These are phyloP conservation scores for Silurus meridionalis DNA, from an alignment of 2,113 vertebrate species.

Conservation along the genomic window DNA sequence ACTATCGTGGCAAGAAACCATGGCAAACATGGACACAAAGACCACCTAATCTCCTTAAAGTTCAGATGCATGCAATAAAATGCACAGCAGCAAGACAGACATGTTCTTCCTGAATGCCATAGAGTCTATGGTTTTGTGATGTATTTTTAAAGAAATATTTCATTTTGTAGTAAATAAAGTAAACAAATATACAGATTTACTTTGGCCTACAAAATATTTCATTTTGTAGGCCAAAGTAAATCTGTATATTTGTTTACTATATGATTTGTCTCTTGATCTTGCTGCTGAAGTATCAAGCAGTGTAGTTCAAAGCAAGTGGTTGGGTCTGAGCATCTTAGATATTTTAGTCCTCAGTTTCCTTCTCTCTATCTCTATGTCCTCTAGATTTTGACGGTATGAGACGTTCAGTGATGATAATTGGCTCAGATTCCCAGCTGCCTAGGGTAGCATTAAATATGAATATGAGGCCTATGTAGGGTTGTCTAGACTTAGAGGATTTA, in stretches of 20 bases:
- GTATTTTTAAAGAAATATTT: neutral
- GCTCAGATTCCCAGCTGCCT: constrained; percentile 56
- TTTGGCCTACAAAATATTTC: no score
- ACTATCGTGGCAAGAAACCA: neutral
- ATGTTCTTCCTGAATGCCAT: neutral
- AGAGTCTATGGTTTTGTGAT: neutral
- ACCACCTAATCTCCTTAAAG: neutral
- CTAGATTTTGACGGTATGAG: constrained; percentile 45
- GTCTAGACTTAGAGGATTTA: constrained; percentile 53
- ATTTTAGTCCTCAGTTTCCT: constrained; percentile 3
- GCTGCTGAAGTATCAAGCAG: neutral
- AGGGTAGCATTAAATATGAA: constrained; percentile 55
- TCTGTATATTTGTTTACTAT: neutral
- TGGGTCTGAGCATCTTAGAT: neutral
- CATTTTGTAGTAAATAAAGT: constrained; percentile 8
- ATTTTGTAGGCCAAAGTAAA: neutral
- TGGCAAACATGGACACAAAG: neutral
- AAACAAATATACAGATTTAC: no score
- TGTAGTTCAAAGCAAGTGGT: no score
- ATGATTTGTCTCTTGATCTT: neutral
- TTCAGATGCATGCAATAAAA: neutral
- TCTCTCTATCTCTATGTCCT: constrained; percentile 35
- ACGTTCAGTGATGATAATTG: constrained; percentile 59
- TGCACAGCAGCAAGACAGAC: neutral
- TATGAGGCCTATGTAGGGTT: constrained; percentile 52